phyloP scores from a whole-genome alignment of 1,140 invertebrate genomes.

The Drosophila oshimai region DNA sequence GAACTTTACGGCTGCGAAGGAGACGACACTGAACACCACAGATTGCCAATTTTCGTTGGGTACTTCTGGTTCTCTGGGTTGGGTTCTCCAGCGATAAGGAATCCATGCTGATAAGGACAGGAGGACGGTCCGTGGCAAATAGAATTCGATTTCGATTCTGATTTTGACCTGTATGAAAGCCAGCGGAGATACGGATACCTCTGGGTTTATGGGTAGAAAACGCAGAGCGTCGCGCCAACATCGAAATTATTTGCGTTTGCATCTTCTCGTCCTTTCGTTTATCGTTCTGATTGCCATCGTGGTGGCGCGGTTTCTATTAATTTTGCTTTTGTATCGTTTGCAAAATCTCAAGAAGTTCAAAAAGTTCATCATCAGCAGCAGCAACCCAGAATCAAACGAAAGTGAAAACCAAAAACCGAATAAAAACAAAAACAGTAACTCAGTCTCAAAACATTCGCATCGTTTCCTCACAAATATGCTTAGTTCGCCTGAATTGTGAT shows the following conservation, averaged over 20 bases:
- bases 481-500: conserved; percentile 64
- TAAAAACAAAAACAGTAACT: conserved; percentile 41
- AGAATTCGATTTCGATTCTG: conserved; percentile 29
- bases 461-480: conserved; percentile 53
- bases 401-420: conserved; percentile 5
- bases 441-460: conserved; percentile 64
- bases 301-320: conserved; percentile 72
- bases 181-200: conserved; percentile 36
- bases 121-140: conserved; percentile 30
- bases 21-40: conserved; percentile 60
- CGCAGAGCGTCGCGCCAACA: conserved; percentile 79
- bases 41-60: conserved; percentile 31
- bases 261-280: conserved; percentile 81
- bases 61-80: conserved; percentile 13
- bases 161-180: conserved; percentile 35
- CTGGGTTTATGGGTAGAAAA: conserved; percentile 83
- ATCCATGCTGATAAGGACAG: conserved; percentile 59
- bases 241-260: conserved; percentile 83
- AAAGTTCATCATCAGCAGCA: conserved; percentile 53
- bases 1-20: conserved; percentile 49
- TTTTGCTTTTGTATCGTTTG: conserved; percentile 81
- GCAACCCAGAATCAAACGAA: conserved; percentile 4
- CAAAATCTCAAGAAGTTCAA: conserved; percentile 76
- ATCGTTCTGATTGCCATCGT: conserved; percentile 78
- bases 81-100: conserved; percentile 59